phyloP scores from a whole-genome alignment of 2,888 invertebrate species.

The Spodoptera exigua region DNA sequence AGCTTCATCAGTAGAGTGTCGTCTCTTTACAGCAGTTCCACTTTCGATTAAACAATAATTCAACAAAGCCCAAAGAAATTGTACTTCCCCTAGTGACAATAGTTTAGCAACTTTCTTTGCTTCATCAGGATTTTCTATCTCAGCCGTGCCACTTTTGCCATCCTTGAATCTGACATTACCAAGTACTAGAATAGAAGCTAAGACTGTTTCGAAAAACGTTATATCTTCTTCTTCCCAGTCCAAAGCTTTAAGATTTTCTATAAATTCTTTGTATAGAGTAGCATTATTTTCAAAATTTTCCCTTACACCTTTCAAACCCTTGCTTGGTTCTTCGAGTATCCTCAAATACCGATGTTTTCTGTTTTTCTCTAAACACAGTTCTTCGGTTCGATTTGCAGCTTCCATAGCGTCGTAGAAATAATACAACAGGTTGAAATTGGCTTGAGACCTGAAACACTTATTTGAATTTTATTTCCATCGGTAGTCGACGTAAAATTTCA shows the following conservation, averaged over 20 bases:
- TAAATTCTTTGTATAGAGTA: conserved; percentile 90
- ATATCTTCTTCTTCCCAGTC: conserved; percentile 93
- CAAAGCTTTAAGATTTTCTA: conserved; percentile 90
- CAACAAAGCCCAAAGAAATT: conserved; percentile 95
- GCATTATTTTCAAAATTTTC: conserved; percentile 91
- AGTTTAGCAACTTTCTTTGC: conserved; percentile 93
- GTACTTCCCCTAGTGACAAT: conserved; percentile 93
- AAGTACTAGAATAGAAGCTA: conserved; percentile 93
- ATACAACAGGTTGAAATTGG: conserved; percentile 97
- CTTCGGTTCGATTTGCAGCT: conserved; percentile 90
- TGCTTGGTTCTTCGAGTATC: conserved; percentile 88
- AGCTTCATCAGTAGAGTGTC: conserved; percentile 94
- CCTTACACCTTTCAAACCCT: conserved; percentile 90
- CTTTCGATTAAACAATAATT: conserved; percentile 95
- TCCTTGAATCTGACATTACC: conserved; percentile 94
- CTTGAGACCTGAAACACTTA: conserved; percentile 91
- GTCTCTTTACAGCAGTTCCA: conserved; percentile 91
- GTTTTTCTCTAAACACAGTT: conserved; percentile 91
- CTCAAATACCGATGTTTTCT: conserved; percentile 93
- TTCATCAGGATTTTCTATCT: conserved; percentile 92
- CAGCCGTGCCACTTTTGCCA: conserved; percentile 90
- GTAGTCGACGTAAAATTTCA: background rate
- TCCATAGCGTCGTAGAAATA: conserved; percentile 96
- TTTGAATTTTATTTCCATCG: conserved; percentile 48
- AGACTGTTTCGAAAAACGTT: conserved; percentile 91